Conservation (phyloP, 2,113 vertebrate species). For the Poeciliopsis turrubarensis region DNA sequence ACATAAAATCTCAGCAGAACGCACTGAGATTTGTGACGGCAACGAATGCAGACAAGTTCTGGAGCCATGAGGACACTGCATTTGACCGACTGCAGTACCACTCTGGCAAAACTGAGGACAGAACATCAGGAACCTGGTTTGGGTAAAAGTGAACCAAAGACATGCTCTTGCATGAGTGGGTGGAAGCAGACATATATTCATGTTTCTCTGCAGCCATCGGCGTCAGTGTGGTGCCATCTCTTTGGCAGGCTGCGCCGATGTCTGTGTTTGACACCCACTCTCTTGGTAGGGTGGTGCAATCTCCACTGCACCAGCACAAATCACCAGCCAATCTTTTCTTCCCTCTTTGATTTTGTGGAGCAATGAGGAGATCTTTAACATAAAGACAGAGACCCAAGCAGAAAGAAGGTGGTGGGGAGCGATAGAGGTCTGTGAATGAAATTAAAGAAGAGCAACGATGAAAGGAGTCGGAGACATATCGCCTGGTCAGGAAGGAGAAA, state of each 20-base stretch:
- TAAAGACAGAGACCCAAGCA: conserved; percentile 50
- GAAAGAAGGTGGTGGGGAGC: conserved; percentile 50
- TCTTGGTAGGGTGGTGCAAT: conserved; percentile 64
- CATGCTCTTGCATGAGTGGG: conserved; percentile 48
- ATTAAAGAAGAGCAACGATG: conserved; percentile 31
- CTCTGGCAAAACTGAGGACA: conserved; percentile 11
- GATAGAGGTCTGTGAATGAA: conserved; percentile 60
- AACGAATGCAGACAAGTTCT: neutral
- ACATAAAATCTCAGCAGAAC: too few relatives aligned
- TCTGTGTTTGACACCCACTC: conserved; percentile 75
- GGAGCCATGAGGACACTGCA: neutral
- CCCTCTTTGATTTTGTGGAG: conserved; percentile 41
- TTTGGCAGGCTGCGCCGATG: conserved; percentile 59
- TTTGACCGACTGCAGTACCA: neutral
- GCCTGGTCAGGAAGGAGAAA: conserved; percentile 53
- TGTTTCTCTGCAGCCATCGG: conserved; percentile 64
- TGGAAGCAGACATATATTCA: conserved; percentile 63
- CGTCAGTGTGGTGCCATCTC: conserved; percentile 61
- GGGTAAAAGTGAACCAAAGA: conserved; percentile 36
- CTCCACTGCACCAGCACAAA: conserved; percentile 56
- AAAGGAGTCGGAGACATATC: conserved; percentile 44
- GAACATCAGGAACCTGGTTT: conserved; percentile 3
- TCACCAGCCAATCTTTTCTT: conserved; percentile 55
- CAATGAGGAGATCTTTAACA: conserved; percentile 53
- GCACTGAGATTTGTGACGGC: too few relatives aligned